phyloP scores from a whole-genome alignment of 2,113 vertebrate genomes.

The Cepphus grylle region DNA sequence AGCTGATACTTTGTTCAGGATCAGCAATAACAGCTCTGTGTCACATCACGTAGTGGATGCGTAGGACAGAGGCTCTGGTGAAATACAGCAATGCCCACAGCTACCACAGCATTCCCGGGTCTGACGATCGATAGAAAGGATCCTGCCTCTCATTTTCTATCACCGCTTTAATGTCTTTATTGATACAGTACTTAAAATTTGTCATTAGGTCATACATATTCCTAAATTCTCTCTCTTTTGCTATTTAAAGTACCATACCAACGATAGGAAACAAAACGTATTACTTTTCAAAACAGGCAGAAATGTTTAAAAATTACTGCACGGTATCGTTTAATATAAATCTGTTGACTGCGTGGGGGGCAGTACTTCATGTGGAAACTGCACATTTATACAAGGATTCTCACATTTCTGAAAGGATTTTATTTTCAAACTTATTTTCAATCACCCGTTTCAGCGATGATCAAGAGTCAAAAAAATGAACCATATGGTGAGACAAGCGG shows the following conservation, averaged over 20 bases:
- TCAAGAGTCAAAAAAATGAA: not conserved
- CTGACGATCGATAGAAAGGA: not conserved
- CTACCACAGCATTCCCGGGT: not conserved
- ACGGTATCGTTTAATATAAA: not conserved
- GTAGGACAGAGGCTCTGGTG: not conserved
- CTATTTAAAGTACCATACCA: not conserved
- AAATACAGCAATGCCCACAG: conserved; percentile 1
- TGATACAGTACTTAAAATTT: conserved; percentile 1
- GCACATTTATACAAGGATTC: not conserved
- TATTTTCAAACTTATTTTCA: not conserved
- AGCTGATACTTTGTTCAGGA: conserved; percentile 30
- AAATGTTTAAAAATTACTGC: not conserved
- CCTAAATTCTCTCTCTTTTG: not conserved
- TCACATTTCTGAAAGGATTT: not conserved
- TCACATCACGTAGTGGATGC: not conserved
- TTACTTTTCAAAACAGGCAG: not conserved
- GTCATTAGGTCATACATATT: not conserved
- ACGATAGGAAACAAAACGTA: not conserved
- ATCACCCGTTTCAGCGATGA: not conserved
- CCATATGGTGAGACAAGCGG: accelerated
- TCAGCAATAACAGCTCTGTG: conserved; percentile 22
- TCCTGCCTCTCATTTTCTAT: not conserved
- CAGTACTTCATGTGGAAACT: not conserved
- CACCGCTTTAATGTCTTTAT: not conserved
- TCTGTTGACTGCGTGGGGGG: not conserved